These are phyloP conservation scores for Halichoerus grypus DNA, from an alignment of 2,113 vertebrate species.

Conservation along the genomic window DNA sequence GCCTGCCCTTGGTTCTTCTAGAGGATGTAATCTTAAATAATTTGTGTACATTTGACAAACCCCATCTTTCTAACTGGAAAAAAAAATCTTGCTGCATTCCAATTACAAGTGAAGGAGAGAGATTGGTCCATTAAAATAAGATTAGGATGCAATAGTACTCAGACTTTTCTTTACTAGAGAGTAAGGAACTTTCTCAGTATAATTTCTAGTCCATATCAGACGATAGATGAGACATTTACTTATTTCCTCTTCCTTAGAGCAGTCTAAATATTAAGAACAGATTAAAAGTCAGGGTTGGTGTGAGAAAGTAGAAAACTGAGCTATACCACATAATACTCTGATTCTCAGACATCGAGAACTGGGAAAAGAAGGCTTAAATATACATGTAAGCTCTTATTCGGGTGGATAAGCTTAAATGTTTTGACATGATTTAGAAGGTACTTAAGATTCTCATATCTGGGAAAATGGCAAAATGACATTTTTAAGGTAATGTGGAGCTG, in stretches of 20 bases:
- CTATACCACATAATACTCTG: constrained; percentile 20
- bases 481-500: neutral
- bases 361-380: constrained; percentile 43
- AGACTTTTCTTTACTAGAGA: constrained; percentile 33
- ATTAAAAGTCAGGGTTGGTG: neutral
- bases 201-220: constrained; percentile 11
- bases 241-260: neutral
- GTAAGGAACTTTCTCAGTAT: constrained; percentile 57
- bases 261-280: neutral
- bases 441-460: constrained; percentile 61
- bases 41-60: neutral
- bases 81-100: neutral
- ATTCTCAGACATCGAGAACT: constrained; percentile 69
- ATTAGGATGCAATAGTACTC: neutral
- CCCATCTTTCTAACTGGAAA: neutral
- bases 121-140: constrained; percentile 3
- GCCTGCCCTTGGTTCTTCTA: neutral
- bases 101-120: constrained; percentile 37
- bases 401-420: constrained; percentile 68
- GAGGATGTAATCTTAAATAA: constrained; percentile 29
- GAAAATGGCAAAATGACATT: constrained; percentile 74
- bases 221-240: neutral
- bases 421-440: constrained; percentile 71
- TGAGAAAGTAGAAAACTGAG: constrained; percentile 41
- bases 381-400: constrained; percentile 66